A percentile compares a stretch with the other conserved stretches of the same genome.
Conservation (phyloP, 2,797 vertebrate genomes). For the Jordanella pulchra region DNA sequence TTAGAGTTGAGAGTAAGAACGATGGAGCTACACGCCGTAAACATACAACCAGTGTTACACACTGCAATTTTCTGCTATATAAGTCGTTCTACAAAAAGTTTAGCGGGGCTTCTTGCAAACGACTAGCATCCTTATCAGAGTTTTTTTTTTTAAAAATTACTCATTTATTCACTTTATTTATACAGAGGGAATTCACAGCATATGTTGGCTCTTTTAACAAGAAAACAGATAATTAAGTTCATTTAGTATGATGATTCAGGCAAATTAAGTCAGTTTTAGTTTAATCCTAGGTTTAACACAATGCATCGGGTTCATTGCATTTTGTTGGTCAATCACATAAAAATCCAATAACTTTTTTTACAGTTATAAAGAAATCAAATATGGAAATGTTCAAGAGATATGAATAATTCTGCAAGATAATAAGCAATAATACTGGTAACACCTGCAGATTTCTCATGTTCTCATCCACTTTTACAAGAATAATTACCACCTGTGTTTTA, state of each 20-base stretch:
- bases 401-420: not conserved
- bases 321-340: not conserved
- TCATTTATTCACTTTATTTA: too few relatives aligned
- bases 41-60: not conserved
- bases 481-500: rapidly evolving
- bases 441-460: not conserved
- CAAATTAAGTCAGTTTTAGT: not conserved
- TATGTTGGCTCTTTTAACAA: not conserved
- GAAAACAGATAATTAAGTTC: too few relatives aligned
- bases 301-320: not conserved
- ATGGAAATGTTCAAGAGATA: not conserved
- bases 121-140: too few relatives aligned
- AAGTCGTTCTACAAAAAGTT: too few relatives aligned
- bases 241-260: not conserved
- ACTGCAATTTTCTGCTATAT: too few relatives aligned
- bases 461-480: not conserved
- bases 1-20: not conserved
- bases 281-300: not conserved
- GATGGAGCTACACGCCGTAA: not conserved
- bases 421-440: not conserved
- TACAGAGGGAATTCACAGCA: not conserved
- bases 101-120: too few relatives aligned
- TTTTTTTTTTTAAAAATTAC: too few relatives aligned
- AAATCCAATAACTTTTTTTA: not conserved
- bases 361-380: not conserved